Evolutionary conservation across 2,888 invertebrate genomes (phyloP).

Genomic region (Zaprionus lineosus): DNA sequence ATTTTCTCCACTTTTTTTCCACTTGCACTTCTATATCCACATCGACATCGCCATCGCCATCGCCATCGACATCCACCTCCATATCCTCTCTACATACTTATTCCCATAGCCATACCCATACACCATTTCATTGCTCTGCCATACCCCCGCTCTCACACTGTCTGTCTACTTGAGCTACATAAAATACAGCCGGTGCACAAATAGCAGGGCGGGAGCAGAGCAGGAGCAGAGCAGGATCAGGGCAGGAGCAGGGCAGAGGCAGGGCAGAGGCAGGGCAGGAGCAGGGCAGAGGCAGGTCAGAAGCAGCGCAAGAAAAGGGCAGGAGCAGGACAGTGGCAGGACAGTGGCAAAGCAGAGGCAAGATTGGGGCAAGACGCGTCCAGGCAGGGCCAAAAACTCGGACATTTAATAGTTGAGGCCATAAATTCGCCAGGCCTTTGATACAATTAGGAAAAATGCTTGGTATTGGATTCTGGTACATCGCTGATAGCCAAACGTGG

Average conservation of each 20-base stretch:
- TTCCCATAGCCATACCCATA: too few species aligned
- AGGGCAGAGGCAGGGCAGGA: too few species aligned
- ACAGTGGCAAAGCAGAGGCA: background rate
- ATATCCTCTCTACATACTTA: too few species aligned
- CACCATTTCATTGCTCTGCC: too few species aligned
- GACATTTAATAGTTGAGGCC: conserved; percentile 62
- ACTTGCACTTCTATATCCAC: background rate
- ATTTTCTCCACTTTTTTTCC: background rate
- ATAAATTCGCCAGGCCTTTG: conserved; percentile 64
- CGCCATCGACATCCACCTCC: background rate
- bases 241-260: background rate
- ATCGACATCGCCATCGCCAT: background rate
- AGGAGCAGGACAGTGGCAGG: too few species aligned
- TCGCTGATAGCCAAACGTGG: conserved; percentile 57
- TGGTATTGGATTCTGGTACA: conserved; percentile 59
- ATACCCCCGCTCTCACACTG: too few species aligned
- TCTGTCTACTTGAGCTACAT: conserved; percentile 23
- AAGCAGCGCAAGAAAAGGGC: too few species aligned
- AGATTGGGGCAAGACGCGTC: background rate
- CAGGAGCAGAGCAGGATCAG: too few species aligned
- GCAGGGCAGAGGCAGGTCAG: background rate
- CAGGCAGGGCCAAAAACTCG: conserved; percentile 22
- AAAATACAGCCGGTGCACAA: conserved; percentile 44
- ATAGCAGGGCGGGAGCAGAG: too few species aligned
- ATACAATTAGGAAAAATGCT: conserved; percentile 66